These are phyloP conservation scores for Spodoptera litura DNA, from an alignment of 1,140 invertebrate genomes.

Conservation along the genomic window DNA sequence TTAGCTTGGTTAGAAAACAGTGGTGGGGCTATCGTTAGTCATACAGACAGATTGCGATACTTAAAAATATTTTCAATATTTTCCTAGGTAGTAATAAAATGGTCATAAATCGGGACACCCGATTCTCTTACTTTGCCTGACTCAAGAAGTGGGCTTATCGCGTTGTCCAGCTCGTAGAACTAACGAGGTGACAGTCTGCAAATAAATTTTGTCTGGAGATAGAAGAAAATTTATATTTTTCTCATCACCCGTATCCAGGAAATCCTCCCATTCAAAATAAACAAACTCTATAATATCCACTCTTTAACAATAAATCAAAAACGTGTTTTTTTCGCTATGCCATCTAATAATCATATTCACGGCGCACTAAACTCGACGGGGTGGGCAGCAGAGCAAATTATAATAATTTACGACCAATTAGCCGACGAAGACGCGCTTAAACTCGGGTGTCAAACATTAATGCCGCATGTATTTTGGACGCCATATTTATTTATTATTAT, in stretches of 20 bases:
- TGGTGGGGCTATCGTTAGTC: no score
- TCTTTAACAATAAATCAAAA: conserved; percentile 42
- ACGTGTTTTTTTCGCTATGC: conserved; percentile 49
- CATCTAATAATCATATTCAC: conserved; percentile 54
- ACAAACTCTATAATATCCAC: conserved; percentile 3
- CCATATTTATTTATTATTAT: conserved; percentile 60
- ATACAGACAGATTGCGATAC: no score
- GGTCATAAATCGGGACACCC: no score
- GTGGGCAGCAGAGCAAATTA: conserved; percentile 64
- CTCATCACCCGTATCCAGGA: background rate
- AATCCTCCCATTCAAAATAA: conserved; percentile 11
- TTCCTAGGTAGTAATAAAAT: no score
- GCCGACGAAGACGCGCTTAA: conserved; percentile 56
- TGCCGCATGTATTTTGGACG: conserved; percentile 60
- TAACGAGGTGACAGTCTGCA: no score
- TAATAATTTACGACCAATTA: conserved; percentile 75
- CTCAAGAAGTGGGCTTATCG: no score
- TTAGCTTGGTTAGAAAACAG: no score
- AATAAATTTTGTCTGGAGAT: no score
- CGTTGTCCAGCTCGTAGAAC: no score
- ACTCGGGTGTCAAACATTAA: conserved; percentile 61
- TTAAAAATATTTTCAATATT: no score
- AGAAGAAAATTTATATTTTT: background rate
- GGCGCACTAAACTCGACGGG: conserved; percentile 49
- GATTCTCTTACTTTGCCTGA: no score